A percentile compares a stretch with the other conserved stretches of the same genome.
phyloP scores from a whole-genome alignment of 2,797 vertebrate genomes.

The Coluber constrictor region DNA sequence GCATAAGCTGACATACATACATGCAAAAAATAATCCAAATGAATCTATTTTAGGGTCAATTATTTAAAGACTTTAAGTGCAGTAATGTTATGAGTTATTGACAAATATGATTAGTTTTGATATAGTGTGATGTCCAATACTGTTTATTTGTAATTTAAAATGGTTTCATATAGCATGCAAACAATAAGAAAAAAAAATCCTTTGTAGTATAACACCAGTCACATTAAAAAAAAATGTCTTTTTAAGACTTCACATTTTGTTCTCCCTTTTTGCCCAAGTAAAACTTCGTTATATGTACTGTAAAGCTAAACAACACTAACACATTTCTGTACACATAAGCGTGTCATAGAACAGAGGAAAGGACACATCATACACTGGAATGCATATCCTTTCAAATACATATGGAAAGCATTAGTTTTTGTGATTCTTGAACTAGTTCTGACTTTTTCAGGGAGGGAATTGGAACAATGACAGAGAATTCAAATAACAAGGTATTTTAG shows the following conservation, averaged over 20 bases:
- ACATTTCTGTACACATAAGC: rapidly evolving
- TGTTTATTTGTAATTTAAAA: not conserved
- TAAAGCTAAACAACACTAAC: not conserved
- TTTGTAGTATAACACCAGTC: not conserved
- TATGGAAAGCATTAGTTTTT: not conserved
- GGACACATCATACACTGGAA: not conserved
- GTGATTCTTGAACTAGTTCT: not conserved
- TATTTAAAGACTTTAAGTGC: conserved; percentile 1
- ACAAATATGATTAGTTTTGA: not conserved
- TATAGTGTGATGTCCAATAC: not conserved
- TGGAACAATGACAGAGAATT: not conserved
- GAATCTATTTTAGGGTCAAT: not conserved
- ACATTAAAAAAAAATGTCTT: conserved; percentile 6
- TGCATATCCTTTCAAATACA: not conserved
- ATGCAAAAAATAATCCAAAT: not conserved
- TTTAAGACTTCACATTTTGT: not conserved
- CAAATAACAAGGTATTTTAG: not conserved
- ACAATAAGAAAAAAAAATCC: not conserved
- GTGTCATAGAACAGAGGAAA: not conserved
- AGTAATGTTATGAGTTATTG: conserved; percentile 26
- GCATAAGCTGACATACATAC: not conserved
- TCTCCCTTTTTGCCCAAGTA: rapidly evolving
- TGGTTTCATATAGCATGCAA: not conserved
- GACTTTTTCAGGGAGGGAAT: not conserved
- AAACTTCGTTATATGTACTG: rapidly evolving